These are phyloP conservation scores for Eupristina koningsbergeri DNA, from an alignment of 1,140 invertebrate species.

Conservation along the genomic window DNA sequence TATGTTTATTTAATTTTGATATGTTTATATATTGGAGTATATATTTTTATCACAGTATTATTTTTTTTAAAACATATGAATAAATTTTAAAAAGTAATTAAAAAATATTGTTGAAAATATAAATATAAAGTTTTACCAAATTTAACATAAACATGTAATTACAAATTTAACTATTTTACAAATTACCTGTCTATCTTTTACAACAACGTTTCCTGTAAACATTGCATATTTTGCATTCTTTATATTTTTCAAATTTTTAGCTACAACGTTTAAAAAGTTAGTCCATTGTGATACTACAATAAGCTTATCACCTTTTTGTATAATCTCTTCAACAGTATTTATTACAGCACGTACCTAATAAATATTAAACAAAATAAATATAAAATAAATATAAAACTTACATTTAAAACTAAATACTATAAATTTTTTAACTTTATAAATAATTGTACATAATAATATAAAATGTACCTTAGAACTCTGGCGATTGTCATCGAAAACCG, in stretches of 20 bases:
- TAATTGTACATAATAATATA: background rate
- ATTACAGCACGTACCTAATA: constrained; percentile 77
- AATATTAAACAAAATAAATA: constrained; percentile 27
- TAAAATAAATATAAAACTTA: background rate
- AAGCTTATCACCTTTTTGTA: constrained; percentile 78
- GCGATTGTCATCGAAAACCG: constrained; percentile 77
- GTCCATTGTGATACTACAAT: constrained; percentile 93
- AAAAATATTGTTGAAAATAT: too few species aligned
- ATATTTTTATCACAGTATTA: background rate
- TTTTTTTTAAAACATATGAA: background rate
- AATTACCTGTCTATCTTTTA: constrained; percentile 71
- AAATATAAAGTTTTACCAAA: background rate
- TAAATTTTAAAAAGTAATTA: too few species aligned
- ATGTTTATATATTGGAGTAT: too few species aligned
- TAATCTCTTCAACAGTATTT: constrained; percentile 75
- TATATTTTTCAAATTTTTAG: constrained; percentile 73
- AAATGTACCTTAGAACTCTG: constrained; percentile 77
- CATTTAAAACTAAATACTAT: background rate
- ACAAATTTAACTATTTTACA: background rate
- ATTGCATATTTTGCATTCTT: constrained; percentile 74
- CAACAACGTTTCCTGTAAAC: constrained; percentile 80
- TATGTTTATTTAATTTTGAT: background rate
- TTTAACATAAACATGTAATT: background rate
- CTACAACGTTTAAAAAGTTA: constrained; percentile 81
- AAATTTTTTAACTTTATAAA: background rate